A percentile compares a stretch with the other conserved stretches of the same genome.
These are phyloP conservation scores for Sicus ferrugineus DNA, from an alignment of 2,888 invertebrate species.

Conservation along the genomic window DNA sequence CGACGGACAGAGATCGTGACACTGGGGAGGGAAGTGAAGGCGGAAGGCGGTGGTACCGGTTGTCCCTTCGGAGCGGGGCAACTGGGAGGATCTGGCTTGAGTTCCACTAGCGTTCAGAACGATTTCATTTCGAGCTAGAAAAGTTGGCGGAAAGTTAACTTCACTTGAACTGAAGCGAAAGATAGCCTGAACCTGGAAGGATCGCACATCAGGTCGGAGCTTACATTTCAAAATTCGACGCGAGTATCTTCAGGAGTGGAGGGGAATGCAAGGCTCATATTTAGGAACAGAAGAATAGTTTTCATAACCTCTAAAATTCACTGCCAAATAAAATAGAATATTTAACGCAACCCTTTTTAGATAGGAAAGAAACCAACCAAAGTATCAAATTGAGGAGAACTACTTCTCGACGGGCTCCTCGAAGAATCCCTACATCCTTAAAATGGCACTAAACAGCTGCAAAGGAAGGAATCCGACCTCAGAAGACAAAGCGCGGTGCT, in stretches of 20 bases:
- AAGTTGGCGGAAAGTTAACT: too few relatives aligned
- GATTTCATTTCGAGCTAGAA: too few relatives aligned
- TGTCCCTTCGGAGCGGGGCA: background rate
- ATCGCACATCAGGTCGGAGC: too few relatives aligned
- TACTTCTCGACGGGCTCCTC: background rate
- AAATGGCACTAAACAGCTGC: background rate
- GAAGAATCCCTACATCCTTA: too few relatives aligned
- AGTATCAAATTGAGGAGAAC: background rate
- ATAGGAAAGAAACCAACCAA: constrained; percentile 23
- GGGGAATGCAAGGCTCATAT: too few relatives aligned
- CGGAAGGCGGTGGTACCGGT: background rate
- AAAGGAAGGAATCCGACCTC: constrained; percentile 16
- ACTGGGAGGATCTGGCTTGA: too few relatives aligned
- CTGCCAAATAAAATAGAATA: constrained; percentile 34
- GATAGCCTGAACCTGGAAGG: too few relatives aligned
- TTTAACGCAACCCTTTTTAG: constrained; percentile 1
- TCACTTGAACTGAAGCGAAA: too few relatives aligned
- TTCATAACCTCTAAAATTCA: constrained; percentile 29
- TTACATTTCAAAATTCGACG: too few relatives aligned
- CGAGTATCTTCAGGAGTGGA: too few relatives aligned
- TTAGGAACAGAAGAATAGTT: background rate
- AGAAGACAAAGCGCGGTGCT: constrained; percentile 40
- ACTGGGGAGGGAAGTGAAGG: background rate
- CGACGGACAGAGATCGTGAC: background rate
- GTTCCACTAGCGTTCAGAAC: too few relatives aligned